A percentile compares a stretch with the other conserved stretches of the same genome.
phyloP scores from a whole-genome alignment of 2,888 invertebrate species.

The Lissonota sp. region DNA sequence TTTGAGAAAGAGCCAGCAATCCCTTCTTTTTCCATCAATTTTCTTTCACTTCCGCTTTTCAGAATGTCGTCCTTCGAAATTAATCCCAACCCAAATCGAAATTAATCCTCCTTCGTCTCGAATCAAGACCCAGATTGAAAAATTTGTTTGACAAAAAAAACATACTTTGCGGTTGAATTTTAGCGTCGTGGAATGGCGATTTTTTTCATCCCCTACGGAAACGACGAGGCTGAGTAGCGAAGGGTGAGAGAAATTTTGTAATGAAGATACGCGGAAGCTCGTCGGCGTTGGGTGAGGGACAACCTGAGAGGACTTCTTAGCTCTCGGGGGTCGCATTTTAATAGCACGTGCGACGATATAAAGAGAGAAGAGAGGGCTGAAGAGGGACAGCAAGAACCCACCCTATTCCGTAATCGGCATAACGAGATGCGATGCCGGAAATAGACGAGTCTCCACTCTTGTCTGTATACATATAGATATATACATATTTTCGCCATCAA shows the following conservation, averaged over 20 bases:
- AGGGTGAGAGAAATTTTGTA: not conserved
- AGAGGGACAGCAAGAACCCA: constrained; percentile 4
- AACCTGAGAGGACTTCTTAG: constrained; percentile 8
- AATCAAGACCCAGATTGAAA: too few relatives aligned
- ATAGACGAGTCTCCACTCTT: constrained; percentile 50
- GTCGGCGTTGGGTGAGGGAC: constrained; percentile 4
- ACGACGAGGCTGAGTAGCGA: not conserved
- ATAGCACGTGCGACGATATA: constrained; percentile 11
- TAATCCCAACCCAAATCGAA: too few relatives aligned
- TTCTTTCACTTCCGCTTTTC: too few relatives aligned
- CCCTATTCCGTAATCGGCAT: constrained; percentile 60
- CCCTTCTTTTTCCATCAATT: too few relatives aligned
- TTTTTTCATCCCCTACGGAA: not conserved
- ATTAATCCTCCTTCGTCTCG: too few relatives aligned
- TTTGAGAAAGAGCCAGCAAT: too few relatives aligned
- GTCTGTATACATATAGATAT: constrained; percentile 2
- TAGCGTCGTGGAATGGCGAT: too few relatives aligned
- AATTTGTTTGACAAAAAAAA: too few relatives aligned
- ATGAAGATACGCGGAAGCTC: not conserved
- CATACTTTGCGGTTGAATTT: too few relatives aligned
- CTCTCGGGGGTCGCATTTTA: constrained; percentile 8
- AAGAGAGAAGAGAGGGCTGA: not conserved
- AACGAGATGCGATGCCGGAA: constrained; percentile 61
- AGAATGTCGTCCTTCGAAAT: too few relatives aligned
- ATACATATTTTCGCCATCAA: not conserved